These are phyloP conservation scores for Xenopus borealis DNA, from an alignment of 2,113 vertebrate genomes.

Conservation along the genomic window DNA sequence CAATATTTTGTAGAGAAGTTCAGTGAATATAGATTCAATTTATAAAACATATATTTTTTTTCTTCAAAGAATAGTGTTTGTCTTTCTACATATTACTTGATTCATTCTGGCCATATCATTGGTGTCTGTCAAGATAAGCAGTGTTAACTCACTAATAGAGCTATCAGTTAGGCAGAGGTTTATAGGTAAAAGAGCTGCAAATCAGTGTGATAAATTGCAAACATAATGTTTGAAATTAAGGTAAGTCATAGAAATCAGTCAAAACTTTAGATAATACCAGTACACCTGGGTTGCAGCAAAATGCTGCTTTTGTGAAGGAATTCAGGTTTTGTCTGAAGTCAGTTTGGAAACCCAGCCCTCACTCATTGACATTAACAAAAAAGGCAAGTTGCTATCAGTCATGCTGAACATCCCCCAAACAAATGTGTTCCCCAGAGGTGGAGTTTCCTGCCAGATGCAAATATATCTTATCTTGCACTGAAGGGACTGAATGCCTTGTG, in stretches of 20 bases:
- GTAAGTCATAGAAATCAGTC: slow-evolving; percentile 33
- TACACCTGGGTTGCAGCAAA: slow-evolving; percentile 40
- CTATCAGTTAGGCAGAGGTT: slow-evolving; percentile 29
- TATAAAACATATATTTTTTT: not conserved
- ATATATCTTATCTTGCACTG: slow-evolving; percentile 36
- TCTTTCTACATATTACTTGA: not conserved
- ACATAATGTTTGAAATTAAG: slow-evolving; percentile 32
- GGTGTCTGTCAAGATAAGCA: slow-evolving; percentile 30
- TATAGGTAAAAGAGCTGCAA: slow-evolving; percentile 16
- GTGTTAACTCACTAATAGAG: slow-evolving; percentile 7
- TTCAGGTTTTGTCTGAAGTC: slow-evolving; percentile 29
- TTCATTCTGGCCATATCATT: slow-evolving; percentile 6
- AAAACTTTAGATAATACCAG: slow-evolving; percentile 29
- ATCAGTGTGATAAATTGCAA: slow-evolving; percentile 34
- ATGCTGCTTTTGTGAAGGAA: slow-evolving; percentile 32
- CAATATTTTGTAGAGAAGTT: not conserved
- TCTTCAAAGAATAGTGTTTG: not conserved
- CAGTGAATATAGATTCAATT: too few relatives aligned
- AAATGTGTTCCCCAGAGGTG: slow-evolving; percentile 43
- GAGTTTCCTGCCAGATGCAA: slow-evolving; percentile 33
- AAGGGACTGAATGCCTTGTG: slow-evolving; percentile 32
- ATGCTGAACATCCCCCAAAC: slow-evolving; percentile 35
- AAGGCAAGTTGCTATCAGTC: slow-evolving; percentile 31
- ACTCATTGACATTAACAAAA: slow-evolving; percentile 31
- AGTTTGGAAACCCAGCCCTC: slow-evolving; percentile 16